Evolutionary conservation across 2,888 invertebrate species (phyloP), one percentile per base, ranked within the genome.

Genomic region (Synergus itoensis): DNA sequence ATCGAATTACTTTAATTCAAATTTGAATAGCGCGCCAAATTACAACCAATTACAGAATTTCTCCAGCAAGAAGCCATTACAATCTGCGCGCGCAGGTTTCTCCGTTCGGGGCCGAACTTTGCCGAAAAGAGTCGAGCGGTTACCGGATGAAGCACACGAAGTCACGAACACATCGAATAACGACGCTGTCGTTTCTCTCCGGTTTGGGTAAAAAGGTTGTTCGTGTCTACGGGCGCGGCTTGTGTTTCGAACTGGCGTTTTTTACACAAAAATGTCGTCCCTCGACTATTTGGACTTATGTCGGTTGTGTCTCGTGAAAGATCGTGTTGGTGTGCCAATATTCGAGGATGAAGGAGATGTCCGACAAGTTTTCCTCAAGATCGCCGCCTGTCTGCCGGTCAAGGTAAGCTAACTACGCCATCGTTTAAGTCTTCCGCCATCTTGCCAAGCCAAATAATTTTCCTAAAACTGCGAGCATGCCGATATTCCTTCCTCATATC

Each of bases 351-450:
- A 94, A 88, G 95, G 94, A 88, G 95, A 95, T 84, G 92, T 93
- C 82, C 91, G 93, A 86, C 93, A 94, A 88, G 93, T 95, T 86
- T 95, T 94, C 89, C 91, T 94, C 84, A 96, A 96, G 93, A 95
- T 96, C 93, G 94, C 95, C 82, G 93, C 95, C 86, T 96, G 95
- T 92, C 94, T 96, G 91, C 96, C 96, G 91, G 94, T 96, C 90
- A 95, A 95, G 95, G 96, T 96, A 94, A 92, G 92, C 86, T 82
- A 86, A 88, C 88, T 88, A 88, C 90, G 89, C 88, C 90, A 88
- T 86, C 80, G 78, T 36, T 80, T 57, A 79, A 78, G 76, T 78
- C 43, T 79, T 77, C 89, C 90, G 91, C 91, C 91, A 91, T 91
- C 83, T 91, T 91, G 89, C 83, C 78, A 80, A 83, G 73, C 40